A percentile compares a stretch with the other conserved stretches of the same genome.
These are phyloP conservation scores for Drosophila merina DNA, from an alignment of 2,888 invertebrate genomes.

Conservation along the genomic window DNA sequence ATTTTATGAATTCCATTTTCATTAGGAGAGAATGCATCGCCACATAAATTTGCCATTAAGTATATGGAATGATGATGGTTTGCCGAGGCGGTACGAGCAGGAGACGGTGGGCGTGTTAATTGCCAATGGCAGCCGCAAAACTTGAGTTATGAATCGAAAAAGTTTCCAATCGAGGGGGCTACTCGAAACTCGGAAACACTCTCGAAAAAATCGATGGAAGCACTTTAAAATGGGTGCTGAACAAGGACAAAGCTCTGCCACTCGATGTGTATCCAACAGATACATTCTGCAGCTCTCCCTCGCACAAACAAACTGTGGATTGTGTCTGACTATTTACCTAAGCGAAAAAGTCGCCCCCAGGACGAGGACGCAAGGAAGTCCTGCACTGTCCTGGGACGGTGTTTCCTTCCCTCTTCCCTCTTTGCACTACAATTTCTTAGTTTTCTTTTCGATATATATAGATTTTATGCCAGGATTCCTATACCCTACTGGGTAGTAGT, in stretches of 20 bases:
- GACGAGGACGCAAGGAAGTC: slow-evolving; percentile 31
- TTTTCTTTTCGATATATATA: slow-evolving; percentile 41
- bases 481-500: not conserved
- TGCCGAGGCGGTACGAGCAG: not conserved
- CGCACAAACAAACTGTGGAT: slow-evolving; percentile 31
- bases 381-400: slow-evolving; percentile 10
- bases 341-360: slow-evolving; percentile 61
- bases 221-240: slow-evolving; percentile 35
- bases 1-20: slow-evolving; percentile 59
- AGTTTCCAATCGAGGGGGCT: not conserved
- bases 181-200: not conserved
- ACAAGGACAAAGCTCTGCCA: slow-evolving; percentile 48
- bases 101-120: slow-evolving; percentile 61
- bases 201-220: slow-evolving; percentile 54
- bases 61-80: slow-evolving; percentile 35
- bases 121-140: slow-evolving; percentile 39
- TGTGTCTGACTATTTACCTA: slow-evolving; percentile 66
- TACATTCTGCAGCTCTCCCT: slow-evolving; percentile 35
- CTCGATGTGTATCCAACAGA: slow-evolving; percentile 45
- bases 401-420: slow-evolving; percentile 14
- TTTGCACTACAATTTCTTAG: slow-evolving; percentile 51
- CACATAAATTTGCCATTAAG: slow-evolving; percentile 68
- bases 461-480: slow-evolving; percentile 29
- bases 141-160: slow-evolving; percentile 47
- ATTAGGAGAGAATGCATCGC: slow-evolving; percentile 55